These are phyloP conservation scores for Bactericera cockerelli DNA, from an alignment of 1,140 invertebrate species.

Conservation along the genomic window DNA sequence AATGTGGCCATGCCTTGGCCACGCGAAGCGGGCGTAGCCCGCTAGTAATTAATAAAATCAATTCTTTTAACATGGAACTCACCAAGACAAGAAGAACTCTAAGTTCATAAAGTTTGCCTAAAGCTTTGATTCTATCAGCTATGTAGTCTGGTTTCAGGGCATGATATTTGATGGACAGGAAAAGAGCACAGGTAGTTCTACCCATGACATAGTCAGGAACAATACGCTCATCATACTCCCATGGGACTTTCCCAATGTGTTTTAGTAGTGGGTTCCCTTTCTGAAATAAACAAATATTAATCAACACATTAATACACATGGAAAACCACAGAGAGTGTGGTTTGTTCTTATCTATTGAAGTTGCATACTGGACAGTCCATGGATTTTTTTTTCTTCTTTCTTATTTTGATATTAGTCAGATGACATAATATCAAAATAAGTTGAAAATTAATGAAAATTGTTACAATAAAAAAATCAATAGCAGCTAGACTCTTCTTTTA, in stretches of 20 bases:
- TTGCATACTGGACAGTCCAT: neutral
- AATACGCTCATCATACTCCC: constrained; percentile 75
- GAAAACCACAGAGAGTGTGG: neutral
- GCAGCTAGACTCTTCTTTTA: too few relatives aligned
- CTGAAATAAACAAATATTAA: constrained; percentile 28
- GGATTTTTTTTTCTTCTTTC: too few relatives aligned
- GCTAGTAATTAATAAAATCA: too few relatives aligned
- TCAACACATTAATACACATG: neutral
- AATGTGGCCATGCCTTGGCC: too few relatives aligned
- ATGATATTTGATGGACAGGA: constrained; percentile 79
- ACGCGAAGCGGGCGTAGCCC: too few relatives aligned
- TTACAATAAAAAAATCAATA: too few relatives aligned
- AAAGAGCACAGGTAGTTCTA: constrained; percentile 64
- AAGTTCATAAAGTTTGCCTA: constrained; percentile 73
- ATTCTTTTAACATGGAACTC: too few relatives aligned
- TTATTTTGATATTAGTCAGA: too few relatives aligned
- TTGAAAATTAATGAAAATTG: too few relatives aligned
- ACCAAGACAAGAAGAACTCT: constrained; percentile 76
- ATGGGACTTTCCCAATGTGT: constrained; percentile 62
- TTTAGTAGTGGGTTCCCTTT: constrained; percentile 84
- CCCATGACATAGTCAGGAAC: constrained; percentile 88
- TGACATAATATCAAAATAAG: too few relatives aligned
- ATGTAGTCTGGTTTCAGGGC: constrained; percentile 92
- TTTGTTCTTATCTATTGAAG: neutral
- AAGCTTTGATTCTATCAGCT: constrained; percentile 66